Evolutionary conservation across 2,888 invertebrate genomes (phyloP).

Genomic region (Clitarchus hookeri): DNA sequence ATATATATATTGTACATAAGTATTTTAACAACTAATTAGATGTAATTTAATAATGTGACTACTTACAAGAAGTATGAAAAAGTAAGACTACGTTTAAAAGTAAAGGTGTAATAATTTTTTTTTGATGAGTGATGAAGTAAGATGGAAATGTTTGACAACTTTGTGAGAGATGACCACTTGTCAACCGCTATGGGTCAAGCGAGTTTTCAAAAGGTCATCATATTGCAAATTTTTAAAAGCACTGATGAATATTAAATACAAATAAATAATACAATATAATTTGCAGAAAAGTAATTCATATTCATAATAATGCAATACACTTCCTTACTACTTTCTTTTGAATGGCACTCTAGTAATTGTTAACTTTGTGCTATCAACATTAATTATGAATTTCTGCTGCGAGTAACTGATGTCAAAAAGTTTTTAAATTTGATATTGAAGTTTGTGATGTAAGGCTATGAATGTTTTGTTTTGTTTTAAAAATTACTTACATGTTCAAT

Average conservation of each 20-base stretch:
- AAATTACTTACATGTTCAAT: not conserved
- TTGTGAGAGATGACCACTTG: conserved; percentile 10
- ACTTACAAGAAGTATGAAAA: not conserved
- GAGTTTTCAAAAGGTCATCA: not conserved
- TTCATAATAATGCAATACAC: not conserved
- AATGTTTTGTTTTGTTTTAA: not conserved
- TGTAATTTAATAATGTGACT: not conserved
- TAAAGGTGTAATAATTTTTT: not conserved
- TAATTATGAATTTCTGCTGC: not conserved
- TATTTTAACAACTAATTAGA: conserved; percentile 10
- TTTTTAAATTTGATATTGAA: conserved; percentile 19
- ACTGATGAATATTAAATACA: not conserved
- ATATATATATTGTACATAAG: not conserved
- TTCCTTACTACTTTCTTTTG: not conserved
- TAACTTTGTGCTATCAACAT: not conserved
- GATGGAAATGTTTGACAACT: not conserved
- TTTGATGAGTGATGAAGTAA: not conserved
- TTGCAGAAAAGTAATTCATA: not conserved
- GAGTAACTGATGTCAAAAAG: not conserved
- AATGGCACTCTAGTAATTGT: not conserved
- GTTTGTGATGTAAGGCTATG: conserved; percentile 14
- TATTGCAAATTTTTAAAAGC: not conserved
- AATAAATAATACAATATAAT: not conserved
- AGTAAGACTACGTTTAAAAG: not conserved
- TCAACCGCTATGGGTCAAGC: conserved; percentile 20